phyloP scores from a whole-genome alignment of 2,797 vertebrate genomes.

The Petrocephalus schoutedeni region DNA sequence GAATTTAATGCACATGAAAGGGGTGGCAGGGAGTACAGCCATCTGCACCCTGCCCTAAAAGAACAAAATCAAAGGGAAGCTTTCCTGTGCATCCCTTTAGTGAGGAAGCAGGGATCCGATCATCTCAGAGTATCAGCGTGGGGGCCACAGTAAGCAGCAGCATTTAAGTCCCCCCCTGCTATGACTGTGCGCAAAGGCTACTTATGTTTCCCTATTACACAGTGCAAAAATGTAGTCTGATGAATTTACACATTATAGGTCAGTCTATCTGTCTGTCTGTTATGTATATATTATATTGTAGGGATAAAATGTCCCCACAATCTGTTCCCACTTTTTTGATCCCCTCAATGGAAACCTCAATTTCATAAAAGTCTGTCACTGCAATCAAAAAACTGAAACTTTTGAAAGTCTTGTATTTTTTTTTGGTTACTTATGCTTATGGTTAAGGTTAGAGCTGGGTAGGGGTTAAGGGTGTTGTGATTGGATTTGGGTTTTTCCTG shows the following conservation, averaged over 20 bases:
- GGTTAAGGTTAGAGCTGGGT: not conserved
- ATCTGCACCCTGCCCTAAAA: not conserved
- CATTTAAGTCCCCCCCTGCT: not conserved
- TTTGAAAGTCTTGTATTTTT: not conserved
- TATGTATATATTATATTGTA: not conserved
- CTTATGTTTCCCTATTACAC: not conserved
- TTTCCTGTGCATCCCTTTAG: not conserved
- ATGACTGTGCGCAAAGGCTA: not conserved
- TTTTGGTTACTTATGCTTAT: not conserved
- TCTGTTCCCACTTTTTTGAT: not conserved
- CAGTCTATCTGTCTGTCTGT: not conserved
- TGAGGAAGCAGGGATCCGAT: not conserved
- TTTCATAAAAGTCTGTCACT: not conserved
- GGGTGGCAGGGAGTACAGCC: not conserved
- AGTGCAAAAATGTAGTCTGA: not conserved
- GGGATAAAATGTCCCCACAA: not conserved
- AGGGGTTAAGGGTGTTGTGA: not conserved
- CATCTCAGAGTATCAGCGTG: not conserved
- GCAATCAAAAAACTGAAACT: not conserved
- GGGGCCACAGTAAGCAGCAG: not conserved
- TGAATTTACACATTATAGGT: not conserved
- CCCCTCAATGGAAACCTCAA: not conserved
- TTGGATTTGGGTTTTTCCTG: not conserved
- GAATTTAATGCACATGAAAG: not conserved
- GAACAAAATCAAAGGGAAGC: not conserved